A percentile compares a stretch with the other conserved stretches of the same genome.
These are phyloP conservation scores for Steinernema carpocapsae DNA, from an alignment of 2,888 invertebrate genomes.

Conservation along the genomic window DNA sequence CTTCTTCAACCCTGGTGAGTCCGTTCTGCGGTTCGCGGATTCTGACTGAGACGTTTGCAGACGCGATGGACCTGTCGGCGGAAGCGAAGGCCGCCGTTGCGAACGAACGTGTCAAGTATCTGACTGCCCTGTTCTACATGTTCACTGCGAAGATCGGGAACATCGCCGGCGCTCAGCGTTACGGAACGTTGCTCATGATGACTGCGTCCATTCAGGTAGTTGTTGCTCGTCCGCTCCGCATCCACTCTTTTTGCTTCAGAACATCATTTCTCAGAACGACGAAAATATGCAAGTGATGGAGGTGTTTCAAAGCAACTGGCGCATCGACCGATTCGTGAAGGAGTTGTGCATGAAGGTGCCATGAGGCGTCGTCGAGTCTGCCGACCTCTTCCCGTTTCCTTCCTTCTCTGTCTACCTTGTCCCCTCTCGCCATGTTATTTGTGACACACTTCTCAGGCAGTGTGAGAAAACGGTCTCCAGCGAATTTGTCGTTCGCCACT, in stretches of 20 bases:
- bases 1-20: slow-evolving; percentile 66
- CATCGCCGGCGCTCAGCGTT: slow-evolving; percentile 49
- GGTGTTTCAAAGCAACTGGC: slow-evolving; percentile 59
- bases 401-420: not conserved
- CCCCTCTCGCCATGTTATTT: not conserved
- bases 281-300: slow-evolving; percentile 69
- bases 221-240: not conserved
- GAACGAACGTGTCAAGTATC: slow-evolving; percentile 64
- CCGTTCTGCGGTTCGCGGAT: too few relatives aligned
- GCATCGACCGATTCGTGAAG: slow-evolving; percentile 59
- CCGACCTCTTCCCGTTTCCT: not conserved
- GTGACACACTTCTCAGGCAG: not conserved
- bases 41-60: slow-evolving; percentile 45
- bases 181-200: slow-evolving; percentile 54
- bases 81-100: slow-evolving; percentile 59
- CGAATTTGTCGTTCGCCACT: slow-evolving; percentile 24
- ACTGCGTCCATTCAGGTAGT: slow-evolving; percentile 53
- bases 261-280: slow-evolving; percentile 67
- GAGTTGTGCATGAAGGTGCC: slow-evolving; percentile 43
- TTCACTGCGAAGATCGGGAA: slow-evolving; percentile 48
- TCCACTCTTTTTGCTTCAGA: slow-evolving; percentile 50
- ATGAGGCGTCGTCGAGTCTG: not conserved
- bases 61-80: slow-evolving; percentile 62
- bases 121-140: slow-evolving; percentile 62
- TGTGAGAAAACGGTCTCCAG: slow-evolving; percentile 24